Base-by-base conservation (phyloP, 2,797 vertebrate genomes). In the Tympanoctomys barrerae region DNA sequence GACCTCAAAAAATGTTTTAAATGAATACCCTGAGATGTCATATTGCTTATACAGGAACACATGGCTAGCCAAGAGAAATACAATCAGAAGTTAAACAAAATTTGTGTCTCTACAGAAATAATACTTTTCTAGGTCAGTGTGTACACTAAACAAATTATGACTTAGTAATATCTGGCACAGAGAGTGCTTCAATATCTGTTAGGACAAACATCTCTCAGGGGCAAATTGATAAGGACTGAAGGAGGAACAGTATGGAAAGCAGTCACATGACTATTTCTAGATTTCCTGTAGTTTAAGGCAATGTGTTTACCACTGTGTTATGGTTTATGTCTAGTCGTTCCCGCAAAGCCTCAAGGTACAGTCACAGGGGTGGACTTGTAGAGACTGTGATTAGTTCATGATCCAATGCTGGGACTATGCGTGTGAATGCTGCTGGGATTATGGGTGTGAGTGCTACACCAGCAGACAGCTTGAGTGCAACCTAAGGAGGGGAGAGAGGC, bases 211-310 rank as follows among this genome's bases (percentile, higher is more conserved):
- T n/a, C 52, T 66, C 87, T 14, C 28, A 59, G 7, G 89, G 92
- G 46, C 64, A 71, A 96, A 66, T 16, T 70, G 79, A 94, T 57
- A 77, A 0, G 18, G 52, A 61, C 39, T n/a, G 39, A 94, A 64
- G 73, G 3, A 89, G 33, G 70, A 95, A 83, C 31, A 82, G 61
- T 49, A 75, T 31, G 9, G 70, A 95, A 12, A 92, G 62, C 36
- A 70, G 89, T 8, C 28, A 26, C 39, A 80, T 16, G 86, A 75
- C 64, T 46, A 16, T 75, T 84, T 95, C 88, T 84, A 86, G 87
- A 87, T 87, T 92, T 88, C 77, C 83, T 84, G 1, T 59, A 84
- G 61, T 86, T 91, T 70, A 90, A 97, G 81, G 75, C 87, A 87
- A 64, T n/a, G 78, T 46, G 39, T 92, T 96, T 33, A 62, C 64